Percentiles rank a stretch among this genome's conserved stretches.
Evolutionary conservation across 2,888 invertebrate species (phyloP).

Genomic region (Drosophila peninsularis): DNA sequence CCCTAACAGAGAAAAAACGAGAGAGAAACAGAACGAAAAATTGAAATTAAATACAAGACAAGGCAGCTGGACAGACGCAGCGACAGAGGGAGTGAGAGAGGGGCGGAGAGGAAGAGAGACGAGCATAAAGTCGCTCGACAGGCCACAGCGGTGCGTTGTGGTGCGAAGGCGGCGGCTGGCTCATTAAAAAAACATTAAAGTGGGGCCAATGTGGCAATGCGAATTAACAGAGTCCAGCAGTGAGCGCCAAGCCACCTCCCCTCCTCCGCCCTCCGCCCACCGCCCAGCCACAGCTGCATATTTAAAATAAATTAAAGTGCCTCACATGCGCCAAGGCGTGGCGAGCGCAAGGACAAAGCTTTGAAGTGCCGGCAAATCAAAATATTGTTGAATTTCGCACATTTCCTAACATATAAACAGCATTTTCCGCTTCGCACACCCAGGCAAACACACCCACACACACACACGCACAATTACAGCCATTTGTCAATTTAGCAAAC

Average conservation of each 20-base stretch:
- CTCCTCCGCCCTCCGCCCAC: neutral
- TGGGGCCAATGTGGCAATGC: constrained; percentile 61
- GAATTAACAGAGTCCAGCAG: constrained; percentile 55
- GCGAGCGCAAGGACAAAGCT: constrained; percentile 10
- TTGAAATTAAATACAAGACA: constrained; percentile 74
- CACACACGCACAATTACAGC: constrained; percentile 51
- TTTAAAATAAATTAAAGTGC: constrained; percentile 58
- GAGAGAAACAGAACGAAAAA: constrained; percentile 45
- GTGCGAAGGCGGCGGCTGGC: constrained; percentile 24
- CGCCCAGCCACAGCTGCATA: constrained; percentile 37
- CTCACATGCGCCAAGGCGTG: constrained; percentile 33
- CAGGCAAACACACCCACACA: constrained; percentile 27
- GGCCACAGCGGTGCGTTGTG: constrained; percentile 45
- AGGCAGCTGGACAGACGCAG: constrained; percentile 44
- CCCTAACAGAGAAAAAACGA: constrained; percentile 2
- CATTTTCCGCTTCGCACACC: constrained; percentile 57
- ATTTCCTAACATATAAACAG: constrained; percentile 71
- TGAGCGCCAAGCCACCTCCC: neutral
- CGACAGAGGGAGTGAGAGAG: neutral
- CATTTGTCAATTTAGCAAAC: constrained; percentile 78
- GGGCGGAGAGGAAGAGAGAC: constrained; percentile 1
- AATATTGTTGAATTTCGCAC: constrained; percentile 72
- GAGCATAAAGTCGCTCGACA: constrained; percentile 33
- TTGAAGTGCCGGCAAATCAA: constrained; percentile 42
- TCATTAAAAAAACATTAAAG: constrained; percentile 80